Evolutionary conservation across 37 sponge, comb jelly and placozoan species (phyloP).

Genomic region (Chondrosia reniformis): DNA sequence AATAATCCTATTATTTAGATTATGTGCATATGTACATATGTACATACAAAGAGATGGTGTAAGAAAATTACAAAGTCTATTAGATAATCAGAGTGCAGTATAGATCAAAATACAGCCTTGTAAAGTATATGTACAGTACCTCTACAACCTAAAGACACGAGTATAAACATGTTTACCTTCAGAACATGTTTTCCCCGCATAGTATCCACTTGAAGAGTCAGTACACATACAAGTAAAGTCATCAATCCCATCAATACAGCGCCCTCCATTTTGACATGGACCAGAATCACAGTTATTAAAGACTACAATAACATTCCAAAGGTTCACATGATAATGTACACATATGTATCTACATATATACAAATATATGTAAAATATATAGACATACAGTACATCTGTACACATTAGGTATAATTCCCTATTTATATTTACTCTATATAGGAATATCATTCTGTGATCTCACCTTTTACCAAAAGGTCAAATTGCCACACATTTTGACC

Average conservation of each 20-base stretch:
- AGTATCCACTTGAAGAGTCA: not conserved
- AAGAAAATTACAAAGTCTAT: too few species aligned
- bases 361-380: not conserved
- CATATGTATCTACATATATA: not conserved
- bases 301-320: not conserved
- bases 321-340: not conserved
- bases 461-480: not conserved
- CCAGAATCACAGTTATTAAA: not conserved
- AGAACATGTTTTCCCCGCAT: not conserved
- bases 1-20: too few species aligned
- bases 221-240: not conserved
- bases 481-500: not conserved
- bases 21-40: too few species aligned
- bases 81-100: too few species aligned
- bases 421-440: not conserved
- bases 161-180: not conserved
- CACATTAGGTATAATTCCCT: not conserved
- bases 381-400: not conserved
- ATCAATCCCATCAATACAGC: constrained; percentile 2
- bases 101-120: too few species aligned
- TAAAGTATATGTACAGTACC: too few species aligned
- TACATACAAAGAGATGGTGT: too few species aligned
- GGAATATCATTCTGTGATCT: not conserved
- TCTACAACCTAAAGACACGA: too few species aligned
- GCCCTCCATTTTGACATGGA: not conserved